Percentiles rank a stretch among this genome's conserved stretches.
Evolutionary conservation across 2,113 vertebrate genomes (phyloP).

Genomic region (Halichoeres trimaculatus): DNA sequence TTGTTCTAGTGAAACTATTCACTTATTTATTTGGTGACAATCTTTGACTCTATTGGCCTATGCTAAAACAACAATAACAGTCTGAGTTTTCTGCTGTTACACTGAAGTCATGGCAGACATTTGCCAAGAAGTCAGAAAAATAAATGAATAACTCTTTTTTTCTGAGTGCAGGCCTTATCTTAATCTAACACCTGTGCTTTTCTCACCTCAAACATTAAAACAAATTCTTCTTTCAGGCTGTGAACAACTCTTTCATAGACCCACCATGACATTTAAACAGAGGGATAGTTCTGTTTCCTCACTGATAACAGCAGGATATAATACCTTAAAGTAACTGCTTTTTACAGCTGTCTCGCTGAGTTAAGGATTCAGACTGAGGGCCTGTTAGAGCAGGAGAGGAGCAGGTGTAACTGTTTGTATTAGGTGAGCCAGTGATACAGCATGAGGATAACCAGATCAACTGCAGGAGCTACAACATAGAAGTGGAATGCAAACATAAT

Average conservation of each 20-base stretch:
- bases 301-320: not conserved
- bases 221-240: too few relatives aligned
- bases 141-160: too few relatives aligned
- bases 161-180: too few relatives aligned
- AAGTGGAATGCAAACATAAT: slow-evolving; percentile 2
- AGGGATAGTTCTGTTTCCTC: not conserved
- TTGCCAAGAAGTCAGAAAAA: too few relatives aligned
- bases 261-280: not conserved
- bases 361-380: not conserved
- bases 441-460: not conserved
- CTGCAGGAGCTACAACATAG: not conserved
- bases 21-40: too few relatives aligned
- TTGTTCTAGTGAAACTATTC: too few relatives aligned
- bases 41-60: too few relatives aligned
- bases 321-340: not conserved
- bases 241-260: not conserved
- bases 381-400: not conserved
- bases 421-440: not conserved
- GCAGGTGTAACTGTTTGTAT: not conserved
- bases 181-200: too few relatives aligned
- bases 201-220: not conserved
- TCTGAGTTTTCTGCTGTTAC: too few relatives aligned
- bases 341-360: not conserved
- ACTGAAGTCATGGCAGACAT: too few relatives aligned
- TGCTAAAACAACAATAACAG: too few relatives aligned